Base-by-base conservation (phyloP, 2,888 invertebrate genomes). In the Ligdia adustata region DNA sequence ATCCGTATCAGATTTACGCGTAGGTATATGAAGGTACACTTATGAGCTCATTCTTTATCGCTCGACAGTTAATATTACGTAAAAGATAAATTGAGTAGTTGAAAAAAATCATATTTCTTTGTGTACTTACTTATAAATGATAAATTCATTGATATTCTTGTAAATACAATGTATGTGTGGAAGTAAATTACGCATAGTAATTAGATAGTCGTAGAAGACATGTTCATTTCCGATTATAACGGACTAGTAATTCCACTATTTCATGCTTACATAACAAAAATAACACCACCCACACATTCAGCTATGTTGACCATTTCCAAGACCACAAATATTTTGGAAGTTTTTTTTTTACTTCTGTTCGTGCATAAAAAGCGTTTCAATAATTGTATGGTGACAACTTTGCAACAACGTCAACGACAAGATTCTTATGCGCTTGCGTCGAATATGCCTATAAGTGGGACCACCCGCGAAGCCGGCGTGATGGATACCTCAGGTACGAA, bases 401-500 rank as follows among this genome's bases (percentile, higher is more conserved):
- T 55, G 54, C 60, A 55, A 53, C 51, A 55, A 66, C 61, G 62
- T 66, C 66, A 66, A 66, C 66, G 57, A 66, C 62, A 64, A 58
- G 64, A 61, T 64, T 59, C 56, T 57, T 55, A 46, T 53, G 60
- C 62, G 54, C 62, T 61, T 58, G 61, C 46, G 56, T 55, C 55
- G 39, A 57, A 57, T 65, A 55, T 62, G 55, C 59, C 48, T 52
- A 45, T 44, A 57, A 56, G 37, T 50, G 41, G 26, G 69, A 52
- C 73, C 73, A 72, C 72, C 71, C 67, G 60, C 56, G 50, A 28
- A 48, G 68, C 51, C 48, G 46, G 40, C 47, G 51, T 52, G 40
- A 18, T n/a, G n/a, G n/a, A n/a, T 50, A 46, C 57, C 58, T 50
- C 20, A 15, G 27, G 56, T 46, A 7, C 4, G 7, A 24, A 27